Evolutionary conservation across 1,140 invertebrate species (phyloP), one percentile per base, ranked within the genome.

Genomic region (Apis cerana): DNA sequence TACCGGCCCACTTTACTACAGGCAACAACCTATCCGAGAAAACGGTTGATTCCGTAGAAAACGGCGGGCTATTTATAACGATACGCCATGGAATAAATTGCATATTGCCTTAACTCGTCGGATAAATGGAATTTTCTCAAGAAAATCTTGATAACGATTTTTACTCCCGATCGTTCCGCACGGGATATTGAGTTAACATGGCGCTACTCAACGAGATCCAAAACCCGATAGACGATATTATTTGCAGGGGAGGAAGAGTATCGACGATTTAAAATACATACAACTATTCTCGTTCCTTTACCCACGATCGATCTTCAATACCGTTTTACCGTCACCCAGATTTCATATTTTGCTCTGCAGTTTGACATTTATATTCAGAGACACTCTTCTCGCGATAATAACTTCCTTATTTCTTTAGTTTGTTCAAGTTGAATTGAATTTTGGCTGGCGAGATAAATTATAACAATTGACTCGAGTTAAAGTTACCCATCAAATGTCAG

Each of bases 81-180:
- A 70, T 17, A 52, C 48, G 48, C 11, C 13, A 23, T 27, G 33
- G 33, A 74, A 74, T 74, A 48, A 58, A 74, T 74, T 21, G 56
- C 58, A 56, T n/a, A 61, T 59, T 58, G 21, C 71, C 56, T 59
- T 48, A 48, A 58, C 54, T 52, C n/a, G 48, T 27, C 33, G 12
- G 12, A 59, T 75, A 75, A 75, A 75, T 61, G 61, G n/a, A 71
- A 71, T 71, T 54, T 27, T 54, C 69, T 13, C 50, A 27, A 71
- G 50, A 62, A 33, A 61, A 75, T 75, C 33, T 43, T 48, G 56
- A 61, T n/a, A 59, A 48, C 48, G 33, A 7, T 75, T 59, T 58
- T 59, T 58, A 48, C 33, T 15, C 58, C n/a, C 56, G 58, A 75
- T 75, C 43, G 48, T 58, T 75, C 15, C 43, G 33, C 7, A n/a